Evolutionary conservation across 2,888 invertebrate genomes (phyloP).

Genomic region (Nineta flava): DNA sequence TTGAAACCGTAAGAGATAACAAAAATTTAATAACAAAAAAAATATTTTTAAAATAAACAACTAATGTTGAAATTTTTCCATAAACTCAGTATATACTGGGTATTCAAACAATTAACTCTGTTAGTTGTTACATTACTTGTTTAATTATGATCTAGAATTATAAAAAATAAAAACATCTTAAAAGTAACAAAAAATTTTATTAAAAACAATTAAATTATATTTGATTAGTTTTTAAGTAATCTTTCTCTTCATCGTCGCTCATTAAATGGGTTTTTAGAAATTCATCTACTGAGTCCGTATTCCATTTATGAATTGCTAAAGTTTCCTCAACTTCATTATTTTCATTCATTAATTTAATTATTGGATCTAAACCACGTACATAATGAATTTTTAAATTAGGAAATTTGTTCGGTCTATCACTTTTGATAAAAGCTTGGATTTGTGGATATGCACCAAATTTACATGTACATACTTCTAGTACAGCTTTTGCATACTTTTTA

Average conservation of each 20-base stretch:
- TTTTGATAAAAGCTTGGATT: conserved; percentile 95
- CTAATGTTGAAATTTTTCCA: too few relatives aligned
- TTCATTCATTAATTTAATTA: conserved; percentile 77
- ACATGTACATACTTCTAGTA: conserved; percentile 93
- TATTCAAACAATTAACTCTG: too few relatives aligned
- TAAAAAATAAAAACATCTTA: too few relatives aligned
- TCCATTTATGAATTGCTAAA: conserved; percentile 95
- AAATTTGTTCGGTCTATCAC: conserved; percentile 77
- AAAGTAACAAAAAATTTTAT: background rate
- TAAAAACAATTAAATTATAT: background rate
- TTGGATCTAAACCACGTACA: conserved; percentile 84
- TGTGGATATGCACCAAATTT: conserved; percentile 97
- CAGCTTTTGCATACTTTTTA: conserved; percentile 77
- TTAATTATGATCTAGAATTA: background rate
- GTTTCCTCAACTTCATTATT: conserved; percentile 72
- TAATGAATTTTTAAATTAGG: conserved; percentile 86
- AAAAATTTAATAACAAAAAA: background rate
- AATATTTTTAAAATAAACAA: background rate
- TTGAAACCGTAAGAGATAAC: too few relatives aligned
- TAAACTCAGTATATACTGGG: too few relatives aligned
- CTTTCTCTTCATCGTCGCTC: background rate
- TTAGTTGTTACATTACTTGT: background rate
- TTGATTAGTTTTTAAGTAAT: conserved; percentile 3
- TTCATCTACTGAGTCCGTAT: conserved; percentile 94
- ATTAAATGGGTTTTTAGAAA: conserved; percentile 79